phyloP scores from a whole-genome alignment of 37 sponge, comb jelly and placozoan genomes.

The Beroe ovata region DNA sequence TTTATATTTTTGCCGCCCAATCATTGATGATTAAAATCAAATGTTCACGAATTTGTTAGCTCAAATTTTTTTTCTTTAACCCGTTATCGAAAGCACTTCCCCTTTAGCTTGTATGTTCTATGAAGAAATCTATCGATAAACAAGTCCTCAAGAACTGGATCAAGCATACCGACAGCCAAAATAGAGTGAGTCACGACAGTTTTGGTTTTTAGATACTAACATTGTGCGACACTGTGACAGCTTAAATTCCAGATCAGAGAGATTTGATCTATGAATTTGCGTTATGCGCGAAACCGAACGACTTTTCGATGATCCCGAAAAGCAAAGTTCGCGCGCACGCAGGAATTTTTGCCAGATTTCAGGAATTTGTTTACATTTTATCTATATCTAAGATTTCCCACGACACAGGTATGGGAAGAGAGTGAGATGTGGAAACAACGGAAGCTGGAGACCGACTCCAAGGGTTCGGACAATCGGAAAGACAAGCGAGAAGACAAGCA shows the following conservation, averaged over 20 bases:
- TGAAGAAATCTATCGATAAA: slow-evolving; percentile 57
- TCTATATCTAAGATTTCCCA: neutral
- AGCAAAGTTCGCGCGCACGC: slow-evolving; percentile 41
- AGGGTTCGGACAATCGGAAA: neutral
- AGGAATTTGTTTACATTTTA: neutral
- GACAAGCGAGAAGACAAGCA: neutral
- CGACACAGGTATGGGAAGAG: slow-evolving; percentile 59
- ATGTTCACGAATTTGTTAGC: no score
- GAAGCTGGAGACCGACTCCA: neutral
- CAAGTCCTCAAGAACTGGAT: slow-evolving; percentile 64
- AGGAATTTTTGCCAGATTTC: neutral
- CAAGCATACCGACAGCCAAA: slow-evolving; percentile 54
- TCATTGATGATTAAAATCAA: no score
- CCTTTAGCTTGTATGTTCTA: slow-evolving; percentile 12
- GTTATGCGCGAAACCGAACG: slow-evolving; percentile 43
- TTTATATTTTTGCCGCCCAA: no score
- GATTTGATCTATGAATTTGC: no score
- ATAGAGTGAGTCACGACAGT: slow-evolving; percentile 26
- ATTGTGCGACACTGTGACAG: no score
- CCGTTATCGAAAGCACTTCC: no score
- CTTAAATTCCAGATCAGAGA: no score
- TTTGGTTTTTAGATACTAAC: no score
- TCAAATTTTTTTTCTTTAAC: no score
- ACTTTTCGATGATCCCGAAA: neutral
- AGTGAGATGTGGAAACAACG: slow-evolving; percentile 68